Conservation (phyloP, 1,140 invertebrate genomes). For the Drosophila repletoides region DNA sequence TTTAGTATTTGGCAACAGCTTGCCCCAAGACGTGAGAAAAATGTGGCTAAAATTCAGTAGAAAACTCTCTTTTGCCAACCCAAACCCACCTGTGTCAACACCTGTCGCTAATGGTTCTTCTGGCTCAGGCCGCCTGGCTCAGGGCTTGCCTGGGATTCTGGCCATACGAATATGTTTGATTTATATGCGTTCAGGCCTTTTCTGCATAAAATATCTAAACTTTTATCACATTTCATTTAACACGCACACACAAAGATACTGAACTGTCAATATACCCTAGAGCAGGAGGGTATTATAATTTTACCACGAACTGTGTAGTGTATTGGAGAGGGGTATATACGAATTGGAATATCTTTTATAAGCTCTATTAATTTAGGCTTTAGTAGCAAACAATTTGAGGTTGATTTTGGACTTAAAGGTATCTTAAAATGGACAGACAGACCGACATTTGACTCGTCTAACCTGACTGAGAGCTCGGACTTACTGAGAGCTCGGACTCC, state of each 20-base stretch:
- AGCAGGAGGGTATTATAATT: no score
- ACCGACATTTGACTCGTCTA: no score
- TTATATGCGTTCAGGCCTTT: conserved; percentile 37
- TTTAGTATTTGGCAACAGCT: conserved; percentile 53
- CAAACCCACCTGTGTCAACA: conserved; percentile 27
- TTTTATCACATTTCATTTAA: conserved; percentile 28
- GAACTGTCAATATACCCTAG: no score
- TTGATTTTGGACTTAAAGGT: no score
- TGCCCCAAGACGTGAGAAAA: conserved; percentile 44
- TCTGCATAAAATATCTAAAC: conserved; percentile 21
- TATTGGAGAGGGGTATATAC: no score
- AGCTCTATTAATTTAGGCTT: no score
- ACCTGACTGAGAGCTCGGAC: no score
- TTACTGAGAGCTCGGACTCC: no score
- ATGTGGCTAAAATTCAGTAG: conserved; percentile 10
- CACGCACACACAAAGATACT: neutral
- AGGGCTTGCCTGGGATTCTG: conserved; percentile 6
- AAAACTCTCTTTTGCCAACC: neutral
- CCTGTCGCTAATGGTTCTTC: conserved; percentile 53
- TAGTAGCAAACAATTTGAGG: no score
- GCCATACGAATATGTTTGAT: conserved; percentile 56
- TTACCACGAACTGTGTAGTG: no score
- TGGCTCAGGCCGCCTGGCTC: conserved; percentile 1
- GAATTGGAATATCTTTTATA: no score
- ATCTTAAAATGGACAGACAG: no score